Base-by-base conservation (phyloP, 2,113 vertebrate species). In the Pongo abelii region DNA sequence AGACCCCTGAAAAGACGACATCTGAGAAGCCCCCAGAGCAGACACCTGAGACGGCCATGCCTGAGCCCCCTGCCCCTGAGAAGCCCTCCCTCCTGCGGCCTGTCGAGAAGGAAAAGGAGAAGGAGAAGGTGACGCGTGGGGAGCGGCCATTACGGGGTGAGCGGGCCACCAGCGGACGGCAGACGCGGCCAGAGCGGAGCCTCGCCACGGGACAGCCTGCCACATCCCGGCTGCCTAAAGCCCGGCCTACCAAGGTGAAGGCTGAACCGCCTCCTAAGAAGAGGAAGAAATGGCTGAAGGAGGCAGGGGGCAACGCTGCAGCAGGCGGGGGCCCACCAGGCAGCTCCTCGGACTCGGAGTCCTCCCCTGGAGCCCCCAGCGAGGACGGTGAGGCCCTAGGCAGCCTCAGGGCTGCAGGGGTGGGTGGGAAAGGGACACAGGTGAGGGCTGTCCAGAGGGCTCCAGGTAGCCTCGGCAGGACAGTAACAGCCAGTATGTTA, bases 251-350 rank as follows among this genome's bases (percentile, higher is more conserved):
- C 52, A 99, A 99, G 96, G 99, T 99, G 77, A 99, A 99, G 98
- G 99, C 99, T 0, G 99, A 99, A 94, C 99, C 99, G 0, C 99
- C 99, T 0, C 99, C 99, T 1, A 99, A 99, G 98, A 99, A 99
- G 98, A 99, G 99, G 96, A 99, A 99, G 98, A 99, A 99, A 98
- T 99, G 99, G 99, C 98, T 99, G 83, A 99, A 99, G 87, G 99
- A 99, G 89, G 99, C 98, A 0, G 99, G 94, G 0, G 98, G 99
- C 12, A 99, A 98, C 0, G 80, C 98, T 0, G 88, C 96, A 0
- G 91, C 92, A 0, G 79, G 91, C 0, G 97, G 94, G 16, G 96
- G 85, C 1, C 80, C 97, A 0, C 77, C 93, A 0, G 97, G 97
- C 95, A 98, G 97, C 93, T 99, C 99, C 7, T 99, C 99, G 0